Percentiles rank a stretch among this genome's conserved stretches.
These are phyloP conservation scores for Ectobius pallidus DNA, from an alignment of 2,888 invertebrate genomes.

Conservation along the genomic window DNA sequence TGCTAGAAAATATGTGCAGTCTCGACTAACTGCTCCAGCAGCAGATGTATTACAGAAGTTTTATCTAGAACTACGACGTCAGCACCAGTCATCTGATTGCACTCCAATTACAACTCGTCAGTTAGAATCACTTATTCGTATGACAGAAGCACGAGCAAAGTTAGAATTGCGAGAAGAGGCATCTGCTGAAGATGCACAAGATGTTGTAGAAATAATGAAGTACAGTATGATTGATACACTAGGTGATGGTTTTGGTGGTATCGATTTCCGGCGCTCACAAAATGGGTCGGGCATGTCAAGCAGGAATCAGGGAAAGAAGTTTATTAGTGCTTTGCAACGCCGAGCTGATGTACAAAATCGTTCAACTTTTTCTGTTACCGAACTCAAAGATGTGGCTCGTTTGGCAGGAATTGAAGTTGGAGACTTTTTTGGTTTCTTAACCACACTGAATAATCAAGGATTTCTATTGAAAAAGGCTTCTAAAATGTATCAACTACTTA, in stretches of 20 bases:
- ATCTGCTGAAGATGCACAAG: constrained; percentile 78
- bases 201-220: constrained; percentile 84
- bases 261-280: constrained; percentile 66
- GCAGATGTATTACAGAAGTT: constrained; percentile 74
- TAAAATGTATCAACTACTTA: constrained; percentile 70
- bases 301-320: constrained; percentile 72
- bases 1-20: constrained; percentile 85
- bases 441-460: constrained; percentile 83
- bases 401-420: constrained; percentile 67
- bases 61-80: constrained; percentile 77
- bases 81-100: constrained; percentile 67
- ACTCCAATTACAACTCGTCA: constrained; percentile 90
- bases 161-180: constrained; percentile 81
- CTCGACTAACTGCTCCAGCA: constrained; percentile 75
- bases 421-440: constrained; percentile 73
- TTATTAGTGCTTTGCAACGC: constrained; percentile 70
- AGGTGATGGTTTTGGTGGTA: constrained; percentile 71
- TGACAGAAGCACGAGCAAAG: constrained; percentile 88
- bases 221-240: constrained; percentile 79
- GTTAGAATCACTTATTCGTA: constrained; percentile 83
- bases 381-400: constrained; percentile 75
- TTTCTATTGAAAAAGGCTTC: constrained; percentile 82
- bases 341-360: constrained; percentile 69
- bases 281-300: constrained; percentile 77
- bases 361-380: constrained; percentile 74